Evolutionary conservation across 2,797 vertebrate genomes (phyloP), one percentile per base, ranked within the genome.

Genomic region (Danio aesculapii): DNA sequence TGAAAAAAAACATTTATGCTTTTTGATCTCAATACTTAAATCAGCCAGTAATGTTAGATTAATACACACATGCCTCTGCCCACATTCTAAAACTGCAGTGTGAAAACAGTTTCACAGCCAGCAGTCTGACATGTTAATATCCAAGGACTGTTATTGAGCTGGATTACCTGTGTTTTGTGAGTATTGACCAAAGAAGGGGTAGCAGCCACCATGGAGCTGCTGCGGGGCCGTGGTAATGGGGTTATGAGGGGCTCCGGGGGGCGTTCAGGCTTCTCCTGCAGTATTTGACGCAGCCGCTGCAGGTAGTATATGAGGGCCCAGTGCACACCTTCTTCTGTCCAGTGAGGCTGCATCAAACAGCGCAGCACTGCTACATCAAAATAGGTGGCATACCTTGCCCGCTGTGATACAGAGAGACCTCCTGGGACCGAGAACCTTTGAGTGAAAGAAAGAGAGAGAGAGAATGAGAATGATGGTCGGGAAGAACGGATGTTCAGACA

Each of bases 161-260:
- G 64, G 11, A n/a, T 13, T 76, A 94, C 98, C 94, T 99, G 98
- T 14, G 97, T 98, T 92, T 98, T 99, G 89, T 99, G 98, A 7
- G 98, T 99, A 86, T 99, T 99, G 89, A 99, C 98, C 81, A 99
- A 89, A 0, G 97, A 99, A 2, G 98, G 98, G 0, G 98, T 92
- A 3, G 96, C 95, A 0, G 98, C 98, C 90, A 99, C 98, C 98
- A 99, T 99, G 47, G 98, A 99, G 90, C 97, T 98, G 88, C 98
- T 99, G 75, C 98, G 96, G 0, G 98, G 98, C 8, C 98, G 95
- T 0, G 97, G 95, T 77, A 98, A 89, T 43, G 95, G 95, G 1
- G 93, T 86, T 13, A 95, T 85, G 61, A 96, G 92, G 0, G 95
- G 95, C 16, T 98, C 97, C 0, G 95, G 94, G 0, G 92, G 74